These are phyloP conservation scores for Seira sanloemensis DNA, from an alignment of 2,888 invertebrate species.

Conservation along the genomic window DNA sequence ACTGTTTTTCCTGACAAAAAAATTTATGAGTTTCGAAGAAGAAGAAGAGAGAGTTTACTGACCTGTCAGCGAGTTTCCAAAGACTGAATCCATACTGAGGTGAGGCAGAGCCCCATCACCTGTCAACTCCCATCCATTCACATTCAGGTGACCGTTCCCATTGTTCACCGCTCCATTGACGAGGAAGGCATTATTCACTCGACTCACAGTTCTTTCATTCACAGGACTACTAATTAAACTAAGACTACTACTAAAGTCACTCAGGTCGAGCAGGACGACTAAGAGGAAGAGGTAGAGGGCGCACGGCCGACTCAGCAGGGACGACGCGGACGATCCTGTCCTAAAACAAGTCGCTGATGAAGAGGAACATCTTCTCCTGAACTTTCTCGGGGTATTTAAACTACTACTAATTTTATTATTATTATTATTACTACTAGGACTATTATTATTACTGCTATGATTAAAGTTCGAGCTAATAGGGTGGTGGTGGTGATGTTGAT, in stretches of 20 bases:
- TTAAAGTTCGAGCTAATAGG: constrained; percentile 2
- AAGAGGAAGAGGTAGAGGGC: constrained; percentile 56
- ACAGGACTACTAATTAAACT: constrained; percentile 51
- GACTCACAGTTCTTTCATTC: constrained; percentile 2
- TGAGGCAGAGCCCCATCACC: constrained; percentile 36
- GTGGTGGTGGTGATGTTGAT: too few species aligned
- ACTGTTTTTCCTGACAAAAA: too few species aligned
- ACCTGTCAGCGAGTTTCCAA: constrained; percentile 58
- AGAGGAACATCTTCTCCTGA: too few species aligned
- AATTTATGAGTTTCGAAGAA: not conserved
- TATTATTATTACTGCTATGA: not conserved
- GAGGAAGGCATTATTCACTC: constrained; percentile 41
- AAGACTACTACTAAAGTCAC: constrained; percentile 52
- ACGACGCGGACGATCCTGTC: not conserved
- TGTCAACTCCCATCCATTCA: constrained; percentile 38
- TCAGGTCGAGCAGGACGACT: constrained; percentile 57
- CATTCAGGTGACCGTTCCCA: constrained; percentile 43
- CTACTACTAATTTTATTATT: constrained; percentile 27
- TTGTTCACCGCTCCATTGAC: constrained; percentile 56
- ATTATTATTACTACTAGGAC: constrained; percentile 9
- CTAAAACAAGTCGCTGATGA: constrained; percentile 10
- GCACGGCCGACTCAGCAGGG: constrained; percentile 52
- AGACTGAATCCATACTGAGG: constrained; percentile 53
- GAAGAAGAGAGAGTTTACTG: constrained; percentile 46
- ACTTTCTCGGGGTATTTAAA: not conserved